Base-by-base conservation (phyloP, 1,140 invertebrate genomes). In the Sminthurides bifidus region DNA sequence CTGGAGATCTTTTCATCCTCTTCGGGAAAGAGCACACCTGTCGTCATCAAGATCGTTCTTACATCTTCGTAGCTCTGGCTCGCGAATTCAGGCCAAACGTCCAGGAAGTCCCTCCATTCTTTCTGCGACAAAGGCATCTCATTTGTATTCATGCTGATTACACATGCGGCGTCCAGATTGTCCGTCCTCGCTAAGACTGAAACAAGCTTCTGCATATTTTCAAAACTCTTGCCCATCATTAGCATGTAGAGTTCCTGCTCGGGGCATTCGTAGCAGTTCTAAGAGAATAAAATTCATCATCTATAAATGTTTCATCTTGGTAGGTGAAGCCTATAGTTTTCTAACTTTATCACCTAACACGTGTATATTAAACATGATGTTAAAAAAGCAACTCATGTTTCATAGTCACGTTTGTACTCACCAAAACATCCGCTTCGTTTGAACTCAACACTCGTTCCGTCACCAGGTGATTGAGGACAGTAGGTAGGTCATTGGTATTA, bases 241-340 rank as follows among this genome's bases (percentile, higher is more conserved):
- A 38, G 10, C 23, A 37, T 27, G 31, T 55, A 55, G 10, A 55
- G 24, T 30, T 55, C 53, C 27, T 46, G 30, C 6, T 14, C 21
- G 6, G 30, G 44, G 6, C 48, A 30, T 4, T 55, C 31, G 53
- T 55, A 55, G 19, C 31, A 46, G 8, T 26, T 55, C 53, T 55
- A 15, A 12, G 26, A 50, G 30, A 33, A n/a, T n/a, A n/a, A n/a
- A n/a, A n/a, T n/a, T n/a, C n/a, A 19, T 19, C 12, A 6, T 10
- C 17, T 2, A 45, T 45, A 23, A 26, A 17, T 45, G 29, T 6
- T 21, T 41, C 21, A 48, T 21, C 30, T 30, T 48, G 12, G 17
- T 26, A 24, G 12, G 15, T 44, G 19, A 44, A 21, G 27, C 23
- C 0, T 14, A 1, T 21, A 24, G 2, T 43, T 8, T n/a, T n/a